Evolutionary conservation across 1,140 invertebrate genomes (phyloP).

Genomic region (Lasaia peninsularis): DNA sequence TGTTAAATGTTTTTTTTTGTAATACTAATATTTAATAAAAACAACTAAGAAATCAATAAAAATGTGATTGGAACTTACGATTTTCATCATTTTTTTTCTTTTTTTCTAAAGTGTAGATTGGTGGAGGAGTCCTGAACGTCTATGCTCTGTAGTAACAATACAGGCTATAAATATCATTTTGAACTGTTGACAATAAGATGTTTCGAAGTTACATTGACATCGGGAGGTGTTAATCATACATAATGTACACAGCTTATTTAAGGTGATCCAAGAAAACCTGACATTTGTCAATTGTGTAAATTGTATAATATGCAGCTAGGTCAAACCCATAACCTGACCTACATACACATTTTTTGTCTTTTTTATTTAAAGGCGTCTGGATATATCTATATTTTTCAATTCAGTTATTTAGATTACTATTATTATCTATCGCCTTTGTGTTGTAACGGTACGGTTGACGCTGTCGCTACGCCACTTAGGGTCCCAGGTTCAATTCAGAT

Average conservation of each 20-base stretch:
- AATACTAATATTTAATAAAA: no score
- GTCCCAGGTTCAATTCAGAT: no score
- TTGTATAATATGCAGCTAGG: slow-evolving; percentile 42
- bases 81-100: slow-evolving; percentile 60
- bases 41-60: neutral
- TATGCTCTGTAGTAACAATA: slow-evolving; percentile 39
- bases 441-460: no score
- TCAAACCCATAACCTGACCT: slow-evolving; percentile 34
- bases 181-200: slow-evolving; percentile 55
- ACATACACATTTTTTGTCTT: neutral
- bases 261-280: slow-evolving; percentile 61
- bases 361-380: no score
- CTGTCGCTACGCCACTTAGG: no score
- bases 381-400: no score
- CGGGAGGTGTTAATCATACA: slow-evolving; percentile 66
- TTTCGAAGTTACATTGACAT: slow-evolving; percentile 63
- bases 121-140: slow-evolving; percentile 48
- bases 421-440: no score
- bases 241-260: slow-evolving; percentile 70
- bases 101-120: slow-evolving; percentile 31
- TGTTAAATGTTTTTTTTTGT: no score
- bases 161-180: slow-evolving; percentile 63
- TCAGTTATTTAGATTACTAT: no score
- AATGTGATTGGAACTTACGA: slow-evolving; percentile 45
- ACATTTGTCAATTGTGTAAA: slow-evolving; percentile 70